Base-by-base conservation (phyloP, 2,888 invertebrate genomes). In the Nomada ferruginata region DNA sequence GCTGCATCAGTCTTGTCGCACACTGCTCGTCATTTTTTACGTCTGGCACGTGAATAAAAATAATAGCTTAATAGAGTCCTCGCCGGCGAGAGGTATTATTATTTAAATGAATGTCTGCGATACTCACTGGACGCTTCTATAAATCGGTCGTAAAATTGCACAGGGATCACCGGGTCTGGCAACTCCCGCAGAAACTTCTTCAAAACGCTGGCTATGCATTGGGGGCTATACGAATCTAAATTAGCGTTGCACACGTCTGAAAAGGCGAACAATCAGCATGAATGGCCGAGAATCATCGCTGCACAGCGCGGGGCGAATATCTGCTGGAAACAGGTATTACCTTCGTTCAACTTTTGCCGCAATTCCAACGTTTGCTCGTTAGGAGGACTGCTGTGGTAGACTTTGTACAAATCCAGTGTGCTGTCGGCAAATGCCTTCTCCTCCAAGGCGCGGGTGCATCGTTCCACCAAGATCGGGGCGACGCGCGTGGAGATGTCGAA, bases 81-180 rank as follows among this genome's bases (percentile, higher is more conserved):
- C 11, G n/a, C n/a, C 13, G 9, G 5, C 20, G 36, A 82, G 55
- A 47, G 26, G 5, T 7, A 10, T 44, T 47, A 36, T 61, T 20
- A 18, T 15, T 15, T 42, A 10, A 20, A 20, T n/a, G n/a, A 0
- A 4, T 13, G 13, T 9, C n/a, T 10, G 42, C 1, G 26, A 47
- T 76, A 91, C 94, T 92, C 86, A 94, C 95, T 92, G 83, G 94
- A 94, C 23, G 95, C 95, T 86, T 95, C 95, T 78, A 97, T 94
- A 92, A 97, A 97, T 86, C 94, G 94, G 87, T 96, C 96, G 92
- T 97, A 97, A 95, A 95, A 96, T 91, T 95, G 95, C 52, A 96
- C 96, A 36, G 97, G 97, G 86, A 97, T 96, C 71, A 97, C 94
- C 5, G 97, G 96, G 92, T 97, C 96, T 0, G 96, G 96, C 84